Conservation (phyloP, 2,888 invertebrate genomes). For the Leptinotarsa juncta region DNA sequence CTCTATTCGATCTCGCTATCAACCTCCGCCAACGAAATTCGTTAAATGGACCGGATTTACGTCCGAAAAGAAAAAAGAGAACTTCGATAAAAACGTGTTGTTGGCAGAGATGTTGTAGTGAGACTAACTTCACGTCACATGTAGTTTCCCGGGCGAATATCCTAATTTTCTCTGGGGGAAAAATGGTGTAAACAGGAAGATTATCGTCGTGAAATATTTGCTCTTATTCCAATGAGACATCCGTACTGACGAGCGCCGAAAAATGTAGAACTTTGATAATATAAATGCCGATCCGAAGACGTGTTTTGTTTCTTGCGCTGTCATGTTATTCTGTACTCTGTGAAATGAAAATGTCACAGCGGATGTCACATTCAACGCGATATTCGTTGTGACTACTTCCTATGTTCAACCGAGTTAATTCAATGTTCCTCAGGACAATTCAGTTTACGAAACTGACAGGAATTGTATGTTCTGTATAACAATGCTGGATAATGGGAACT, state of each 20-base stretch:
- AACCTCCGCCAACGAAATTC: not conserved
- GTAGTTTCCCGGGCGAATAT: slow-evolving; percentile 27
- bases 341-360: not conserved
- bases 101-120: slow-evolving; percentile 31
- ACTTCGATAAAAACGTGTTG: slow-evolving; percentile 12
- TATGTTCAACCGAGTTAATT: not conserved
- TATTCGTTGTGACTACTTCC: not conserved
- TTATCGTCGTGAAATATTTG: slow-evolving; percentile 9
- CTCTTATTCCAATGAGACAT: slow-evolving; percentile 3
- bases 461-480: no score
- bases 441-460: no score
- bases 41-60: slow-evolving; percentile 3
- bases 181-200: slow-evolving; percentile 5
- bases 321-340: not conserved
- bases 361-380: slow-evolving; percentile 9
- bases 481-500: no score
- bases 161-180: not conserved
- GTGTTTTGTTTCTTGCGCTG: not conserved
- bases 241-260: not conserved
- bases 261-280: not conserved
- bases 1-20: not conserved
- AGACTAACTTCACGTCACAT: slow-evolving; percentile 31
- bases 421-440: no score
- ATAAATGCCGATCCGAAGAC: not conserved
- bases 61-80: not conserved